phyloP scores from a whole-genome alignment of 2,888 invertebrate species.

The Tipula unca region DNA sequence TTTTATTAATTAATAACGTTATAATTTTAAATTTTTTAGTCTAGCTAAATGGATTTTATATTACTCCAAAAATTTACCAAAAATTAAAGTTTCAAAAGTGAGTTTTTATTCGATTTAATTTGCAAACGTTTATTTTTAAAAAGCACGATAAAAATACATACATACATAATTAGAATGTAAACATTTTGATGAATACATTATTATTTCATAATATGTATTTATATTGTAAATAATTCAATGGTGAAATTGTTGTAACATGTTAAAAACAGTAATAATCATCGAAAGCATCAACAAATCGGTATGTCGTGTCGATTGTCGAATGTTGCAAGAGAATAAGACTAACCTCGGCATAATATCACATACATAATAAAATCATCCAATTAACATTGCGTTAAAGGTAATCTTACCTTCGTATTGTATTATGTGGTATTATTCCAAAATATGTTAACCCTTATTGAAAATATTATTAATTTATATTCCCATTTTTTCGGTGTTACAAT shows the following conservation, averaged over 20 bases:
- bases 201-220: neutral
- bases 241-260: neutral
- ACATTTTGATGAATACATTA: neutral
- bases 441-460: too few relatives aligned
- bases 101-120: neutral
- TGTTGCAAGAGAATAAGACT: neutral
- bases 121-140: neutral
- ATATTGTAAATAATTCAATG: neutral
- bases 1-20: neutral
- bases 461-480: neutral
- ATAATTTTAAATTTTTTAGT: neutral
- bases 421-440: too few relatives aligned
- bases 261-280: neutral
- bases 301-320: neutral
- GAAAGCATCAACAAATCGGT: neutral
- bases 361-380: too few relatives aligned
- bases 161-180: neutral
- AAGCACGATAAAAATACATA: neutral
- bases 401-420: too few relatives aligned
- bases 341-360: neutral
- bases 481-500: neutral
- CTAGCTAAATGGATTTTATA: neutral
- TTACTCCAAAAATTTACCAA: neutral
- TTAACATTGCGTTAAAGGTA: too few relatives aligned
- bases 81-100: neutral